Conservation (phyloP, 64 coral and sea anemone genomes). For the Montipora cactus region DNA sequence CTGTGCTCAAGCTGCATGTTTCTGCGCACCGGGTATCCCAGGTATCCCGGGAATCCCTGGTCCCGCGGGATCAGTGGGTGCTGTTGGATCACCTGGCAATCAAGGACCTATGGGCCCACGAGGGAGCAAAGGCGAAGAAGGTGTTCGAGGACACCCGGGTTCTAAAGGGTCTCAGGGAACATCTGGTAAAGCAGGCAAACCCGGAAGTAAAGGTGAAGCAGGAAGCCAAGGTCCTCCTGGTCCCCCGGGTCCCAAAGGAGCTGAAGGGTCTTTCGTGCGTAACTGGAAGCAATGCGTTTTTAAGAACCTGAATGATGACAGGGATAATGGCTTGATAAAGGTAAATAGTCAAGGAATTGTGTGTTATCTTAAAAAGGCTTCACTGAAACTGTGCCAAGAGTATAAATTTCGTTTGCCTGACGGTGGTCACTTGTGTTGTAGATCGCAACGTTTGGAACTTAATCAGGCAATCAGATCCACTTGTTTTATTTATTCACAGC, state of each 20-base stretch:
- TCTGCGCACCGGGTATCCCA: background rate
- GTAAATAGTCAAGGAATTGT: background rate
- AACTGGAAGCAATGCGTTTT: conserved; percentile 12
- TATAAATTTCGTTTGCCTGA: too few species aligned
- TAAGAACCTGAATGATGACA: background rate
- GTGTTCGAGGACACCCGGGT: background rate
- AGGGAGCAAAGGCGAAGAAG: background rate
- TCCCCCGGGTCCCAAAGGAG: background rate
- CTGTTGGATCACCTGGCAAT: background rate
- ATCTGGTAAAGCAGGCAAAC: background rate
- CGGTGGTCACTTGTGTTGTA: too few species aligned
- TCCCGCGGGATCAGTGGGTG: background rate
- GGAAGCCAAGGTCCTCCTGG: background rate
- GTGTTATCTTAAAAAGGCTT: too few species aligned
- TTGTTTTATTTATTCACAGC: too few species aligned
- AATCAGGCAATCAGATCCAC: too few species aligned
- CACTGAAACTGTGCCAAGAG: too few species aligned
- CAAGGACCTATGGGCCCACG: conserved; percentile 15
- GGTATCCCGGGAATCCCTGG: conserved; percentile 1
- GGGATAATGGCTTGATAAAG: background rate
- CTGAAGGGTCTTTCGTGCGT: background rate
- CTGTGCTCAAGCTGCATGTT: background rate
- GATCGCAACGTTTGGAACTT: too few species aligned
- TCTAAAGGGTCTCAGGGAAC: background rate
- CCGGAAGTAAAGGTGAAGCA: background rate